Conservation (phyloP, 2,888 invertebrate species). For the Apodemia mormo region DNA sequence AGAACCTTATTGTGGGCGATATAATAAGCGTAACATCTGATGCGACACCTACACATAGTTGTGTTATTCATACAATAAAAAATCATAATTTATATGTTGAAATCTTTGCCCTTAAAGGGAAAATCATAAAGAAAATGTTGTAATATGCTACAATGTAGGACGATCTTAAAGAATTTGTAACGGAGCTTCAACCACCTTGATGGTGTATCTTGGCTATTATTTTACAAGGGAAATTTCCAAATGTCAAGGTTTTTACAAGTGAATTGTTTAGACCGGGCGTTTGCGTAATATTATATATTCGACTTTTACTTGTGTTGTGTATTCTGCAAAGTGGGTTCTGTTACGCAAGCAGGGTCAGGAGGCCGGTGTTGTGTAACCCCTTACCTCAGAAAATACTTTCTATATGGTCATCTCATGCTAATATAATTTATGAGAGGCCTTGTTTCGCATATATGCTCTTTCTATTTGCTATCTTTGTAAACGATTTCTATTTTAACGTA, state of each 20-base stretch:
- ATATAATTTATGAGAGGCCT: constrained; percentile 19
- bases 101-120: neutral
- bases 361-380: constrained; percentile 59
- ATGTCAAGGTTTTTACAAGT: constrained; percentile 71
- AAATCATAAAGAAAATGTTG: neutral
- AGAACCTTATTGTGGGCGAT: neutral
- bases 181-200: neutral
- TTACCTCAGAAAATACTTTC: constrained; percentile 71
- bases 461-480: constrained; percentile 17
- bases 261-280: constrained; percentile 57
- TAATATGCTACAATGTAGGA: neutral
- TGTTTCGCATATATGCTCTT: constrained; percentile 14
- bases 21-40: neutral
- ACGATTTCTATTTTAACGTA: constrained; percentile 19
- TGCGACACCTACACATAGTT: neutral
- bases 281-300: constrained; percentile 69
- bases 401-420: constrained; percentile 35
- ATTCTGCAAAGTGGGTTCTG: constrained; percentile 59
- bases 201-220: constrained; percentile 16
- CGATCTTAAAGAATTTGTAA: constrained; percentile 9
- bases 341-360: constrained; percentile 74
- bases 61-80: neutral
- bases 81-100: neutral
- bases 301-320: constrained; percentile 63
- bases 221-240: constrained; percentile 42